Conservation (phyloP, 2,797 vertebrate genomes). For the Ficedula albicollis region DNA sequence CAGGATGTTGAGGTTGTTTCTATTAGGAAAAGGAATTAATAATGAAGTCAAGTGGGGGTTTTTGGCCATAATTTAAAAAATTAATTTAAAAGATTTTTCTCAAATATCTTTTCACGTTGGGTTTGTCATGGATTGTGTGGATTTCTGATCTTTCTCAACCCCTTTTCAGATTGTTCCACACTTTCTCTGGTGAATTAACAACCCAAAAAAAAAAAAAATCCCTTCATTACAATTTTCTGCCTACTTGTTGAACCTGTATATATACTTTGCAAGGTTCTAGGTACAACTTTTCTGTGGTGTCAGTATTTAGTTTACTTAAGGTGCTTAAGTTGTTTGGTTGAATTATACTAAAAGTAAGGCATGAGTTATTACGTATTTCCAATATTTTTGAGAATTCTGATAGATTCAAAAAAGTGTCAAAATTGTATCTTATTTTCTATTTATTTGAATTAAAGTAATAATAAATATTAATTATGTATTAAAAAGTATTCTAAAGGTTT, state of each 20-base stretch:
- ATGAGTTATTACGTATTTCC: neutral
- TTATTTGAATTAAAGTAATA: neutral
- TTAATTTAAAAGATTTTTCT: neutral
- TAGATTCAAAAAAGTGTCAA: neutral
- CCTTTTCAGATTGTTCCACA: neutral
- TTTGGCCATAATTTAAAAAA: neutral
- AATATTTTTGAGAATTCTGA: neutral
- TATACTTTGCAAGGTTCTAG: neutral
- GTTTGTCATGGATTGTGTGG: neutral
- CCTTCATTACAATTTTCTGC: neutral
- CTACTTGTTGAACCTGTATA: neutral
- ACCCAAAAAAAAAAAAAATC: neutral
- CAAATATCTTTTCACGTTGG: neutral
- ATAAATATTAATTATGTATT: neutral
- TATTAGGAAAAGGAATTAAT: neutral
- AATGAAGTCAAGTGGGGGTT: accelerated
- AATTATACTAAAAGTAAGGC: neutral
- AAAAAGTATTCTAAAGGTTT: neutral
- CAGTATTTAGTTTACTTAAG: neutral
- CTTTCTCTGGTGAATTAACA: neutral
- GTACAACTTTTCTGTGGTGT: neutral
- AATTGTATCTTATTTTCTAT: neutral
- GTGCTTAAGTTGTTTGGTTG: neutral
- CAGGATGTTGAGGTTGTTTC: neutral
- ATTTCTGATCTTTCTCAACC: neutral